Conservation (phyloP, 2,113 vertebrate species). For the Caretta caretta region DNA sequence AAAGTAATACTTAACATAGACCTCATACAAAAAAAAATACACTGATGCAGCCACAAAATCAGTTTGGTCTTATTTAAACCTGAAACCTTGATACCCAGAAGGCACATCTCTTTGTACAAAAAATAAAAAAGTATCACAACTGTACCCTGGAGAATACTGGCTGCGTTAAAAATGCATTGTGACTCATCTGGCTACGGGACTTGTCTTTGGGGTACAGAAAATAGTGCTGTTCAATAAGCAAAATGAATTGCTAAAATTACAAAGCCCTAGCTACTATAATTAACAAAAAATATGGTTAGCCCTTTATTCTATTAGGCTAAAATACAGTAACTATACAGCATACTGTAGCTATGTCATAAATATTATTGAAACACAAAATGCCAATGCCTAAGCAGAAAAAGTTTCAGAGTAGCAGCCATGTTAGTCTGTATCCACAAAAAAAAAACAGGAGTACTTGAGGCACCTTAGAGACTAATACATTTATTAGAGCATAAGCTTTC, state of each 20-base stretch:
- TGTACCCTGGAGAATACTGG: background rate
- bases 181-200: slow-evolving; percentile 4
- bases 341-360: background rate
- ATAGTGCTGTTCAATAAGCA: slow-evolving; percentile 42
- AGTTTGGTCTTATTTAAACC: slow-evolving; percentile 63
- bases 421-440: too few species aligned
- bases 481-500: too few species aligned
- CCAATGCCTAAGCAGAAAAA: background rate
- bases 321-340: background rate
- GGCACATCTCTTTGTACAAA: slow-evolving; percentile 7
- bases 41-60: slow-evolving; percentile 21
- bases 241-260: background rate
- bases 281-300: background rate
- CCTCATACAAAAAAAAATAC: background rate
- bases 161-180: slow-evolving; percentile 59
- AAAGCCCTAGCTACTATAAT: background rate
- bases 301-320: background rate
- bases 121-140: background rate
- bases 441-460: too few species aligned
- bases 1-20: slow-evolving; percentile 52
- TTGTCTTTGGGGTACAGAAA: slow-evolving; percentile 9
- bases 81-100: slow-evolving; percentile 38
- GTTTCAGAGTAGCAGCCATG: too few species aligned
- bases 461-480: too few species aligned
- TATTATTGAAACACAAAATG: accelerated